Evolutionary conservation across 2,113 vertebrate species (phyloP).

Genomic region (Zingel zingel): DNA sequence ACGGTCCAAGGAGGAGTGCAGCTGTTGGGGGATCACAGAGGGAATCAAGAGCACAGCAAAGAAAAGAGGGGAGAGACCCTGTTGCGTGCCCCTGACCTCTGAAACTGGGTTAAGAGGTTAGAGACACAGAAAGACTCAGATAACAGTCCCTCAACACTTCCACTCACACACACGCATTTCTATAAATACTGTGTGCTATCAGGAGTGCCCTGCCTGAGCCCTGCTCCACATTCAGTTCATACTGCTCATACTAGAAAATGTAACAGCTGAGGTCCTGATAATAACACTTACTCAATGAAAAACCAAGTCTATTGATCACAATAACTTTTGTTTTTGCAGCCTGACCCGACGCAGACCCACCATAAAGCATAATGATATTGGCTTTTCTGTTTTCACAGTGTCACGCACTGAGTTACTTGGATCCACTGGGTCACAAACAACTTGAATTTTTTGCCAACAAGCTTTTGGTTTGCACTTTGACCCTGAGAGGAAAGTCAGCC

Average conservation of each 20-base stretch:
- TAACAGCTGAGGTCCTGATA: conserved; percentile 10
- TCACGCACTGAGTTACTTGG: not conserved
- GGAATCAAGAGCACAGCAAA: conserved; percentile 7
- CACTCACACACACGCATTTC: conserved; percentile 43
- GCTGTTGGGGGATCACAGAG: conserved; percentile 51
- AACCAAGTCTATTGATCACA: not conserved
- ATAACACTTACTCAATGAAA: conserved; percentile 25
- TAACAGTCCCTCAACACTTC: conserved; percentile 70
- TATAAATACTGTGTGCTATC: conserved; percentile 79
- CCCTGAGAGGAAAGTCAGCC: conserved; percentile 52
- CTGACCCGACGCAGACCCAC: not conserved
- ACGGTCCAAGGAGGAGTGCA: conserved; percentile 17
- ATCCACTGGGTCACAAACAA: not conserved
- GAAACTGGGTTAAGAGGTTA: conserved; percentile 82
- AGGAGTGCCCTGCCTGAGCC: conserved; percentile 61
- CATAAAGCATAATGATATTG: conserved; percentile 10
- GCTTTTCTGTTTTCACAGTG: not conserved
- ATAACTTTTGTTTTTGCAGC: conserved; percentile 10
- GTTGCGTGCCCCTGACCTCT: conserved; percentile 53
- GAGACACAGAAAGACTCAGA: conserved; percentile 70
- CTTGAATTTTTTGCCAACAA: conserved; percentile 3
- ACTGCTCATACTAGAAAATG: conserved; percentile 22
- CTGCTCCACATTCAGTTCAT: conserved; percentile 73
- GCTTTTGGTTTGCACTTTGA: conserved; percentile 45
- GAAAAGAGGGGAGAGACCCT: conserved; percentile 24